Percentiles rank a stretch among this genome's conserved stretches.
Conservation (phyloP, 2,888 invertebrate species). For the Chloroclysta siterata region DNA sequence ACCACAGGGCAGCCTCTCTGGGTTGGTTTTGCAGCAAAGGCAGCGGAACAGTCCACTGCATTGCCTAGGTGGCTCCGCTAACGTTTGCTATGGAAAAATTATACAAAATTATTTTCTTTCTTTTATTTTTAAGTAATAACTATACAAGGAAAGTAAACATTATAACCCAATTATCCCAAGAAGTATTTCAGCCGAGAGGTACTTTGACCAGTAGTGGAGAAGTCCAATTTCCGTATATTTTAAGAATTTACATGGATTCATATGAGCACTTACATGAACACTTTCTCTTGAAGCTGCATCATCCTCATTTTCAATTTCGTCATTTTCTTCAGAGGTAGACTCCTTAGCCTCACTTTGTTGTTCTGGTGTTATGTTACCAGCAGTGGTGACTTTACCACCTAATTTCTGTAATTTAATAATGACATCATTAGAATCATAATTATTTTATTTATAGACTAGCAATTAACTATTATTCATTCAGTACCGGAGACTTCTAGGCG, state of each 20-base stretch:
- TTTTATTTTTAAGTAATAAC: too few relatives aligned
- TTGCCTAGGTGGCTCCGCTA: slow-evolving; percentile 25
- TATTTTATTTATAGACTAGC: background rate
- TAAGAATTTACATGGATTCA: too few relatives aligned
- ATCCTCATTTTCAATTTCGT: slow-evolving; percentile 60
- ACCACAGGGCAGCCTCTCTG: slow-evolving; percentile 66
- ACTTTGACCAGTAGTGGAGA: too few relatives aligned
- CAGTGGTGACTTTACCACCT: slow-evolving; percentile 69
- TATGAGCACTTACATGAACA: slow-evolving; percentile 26
- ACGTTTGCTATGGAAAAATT: slow-evolving; percentile 20
- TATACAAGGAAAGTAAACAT: too few relatives aligned
- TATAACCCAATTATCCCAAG: too few relatives aligned
- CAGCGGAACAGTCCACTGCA: slow-evolving; percentile 77
- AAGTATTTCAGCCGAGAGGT: too few relatives aligned
- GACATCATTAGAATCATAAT: background rate
- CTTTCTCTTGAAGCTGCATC: slow-evolving; percentile 64
- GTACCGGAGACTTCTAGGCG: background rate
- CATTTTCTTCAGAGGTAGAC: slow-evolving; percentile 53
- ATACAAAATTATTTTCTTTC: background rate
- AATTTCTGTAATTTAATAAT: slow-evolving; percentile 61
- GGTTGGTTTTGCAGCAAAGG: slow-evolving; percentile 74
- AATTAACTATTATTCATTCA: background rate
- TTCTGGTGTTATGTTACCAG: slow-evolving; percentile 58
- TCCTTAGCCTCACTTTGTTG: slow-evolving; percentile 54
- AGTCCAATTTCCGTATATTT: too few relatives aligned